A percentile compares a stretch with the other conserved stretches of the same genome.
These are phyloP conservation scores for Rhea pennata DNA, from an alignment of 2,113 vertebrate species.

Conservation along the genomic window DNA sequence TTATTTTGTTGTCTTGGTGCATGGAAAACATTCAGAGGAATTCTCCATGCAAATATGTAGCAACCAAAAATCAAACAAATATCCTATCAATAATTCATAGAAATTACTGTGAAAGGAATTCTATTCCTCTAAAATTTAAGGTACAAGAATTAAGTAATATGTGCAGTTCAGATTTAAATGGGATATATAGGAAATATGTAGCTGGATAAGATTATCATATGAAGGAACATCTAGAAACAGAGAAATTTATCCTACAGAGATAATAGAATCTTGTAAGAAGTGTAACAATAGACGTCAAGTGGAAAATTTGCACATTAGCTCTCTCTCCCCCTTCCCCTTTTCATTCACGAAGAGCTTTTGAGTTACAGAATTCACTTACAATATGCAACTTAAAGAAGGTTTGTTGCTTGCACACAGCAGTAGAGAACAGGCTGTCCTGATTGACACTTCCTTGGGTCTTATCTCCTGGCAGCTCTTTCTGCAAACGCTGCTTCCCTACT, in stretches of 20 bases:
- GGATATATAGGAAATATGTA: neutral
- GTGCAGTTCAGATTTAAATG: neutral
- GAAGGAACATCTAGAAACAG: neutral
- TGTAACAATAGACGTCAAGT: neutral
- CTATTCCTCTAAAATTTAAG: neutral
- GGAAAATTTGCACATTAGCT: neutral
- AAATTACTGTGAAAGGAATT: neutral
- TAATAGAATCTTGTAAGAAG: neutral
- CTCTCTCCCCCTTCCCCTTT: neutral
- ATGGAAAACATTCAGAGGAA: neutral
- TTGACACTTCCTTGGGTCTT: neutral
- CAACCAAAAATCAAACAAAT: neutral
- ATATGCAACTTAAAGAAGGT: neutral
- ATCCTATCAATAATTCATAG: neutral
- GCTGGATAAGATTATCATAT: neutral
- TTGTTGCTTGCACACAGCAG: neutral
- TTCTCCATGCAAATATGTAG: neutral
- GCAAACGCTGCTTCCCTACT: conserved; percentile 7
- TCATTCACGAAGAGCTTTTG: neutral
- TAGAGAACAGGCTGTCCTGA: neutral
- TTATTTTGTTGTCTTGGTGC: neutral
- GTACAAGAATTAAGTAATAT: neutral
- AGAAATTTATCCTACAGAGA: neutral
- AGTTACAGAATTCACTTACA: neutral
- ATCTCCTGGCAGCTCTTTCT: neutral